Base-by-base conservation (phyloP, 2,888 invertebrate species). In the Cosmopolites sordidus region DNA sequence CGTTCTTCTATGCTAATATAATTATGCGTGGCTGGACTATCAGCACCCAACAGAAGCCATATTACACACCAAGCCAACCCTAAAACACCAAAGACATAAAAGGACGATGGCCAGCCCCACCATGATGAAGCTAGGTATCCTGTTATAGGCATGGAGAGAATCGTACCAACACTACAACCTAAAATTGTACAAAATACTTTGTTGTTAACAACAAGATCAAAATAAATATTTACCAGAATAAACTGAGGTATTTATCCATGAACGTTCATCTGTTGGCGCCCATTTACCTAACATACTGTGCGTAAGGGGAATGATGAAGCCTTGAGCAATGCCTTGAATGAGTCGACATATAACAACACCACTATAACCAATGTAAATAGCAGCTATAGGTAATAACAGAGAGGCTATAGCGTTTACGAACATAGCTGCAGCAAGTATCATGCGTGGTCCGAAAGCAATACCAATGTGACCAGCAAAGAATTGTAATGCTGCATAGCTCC, bases 51-150 rank as follows among this genome's bases (percentile, higher is more conserved):
- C 48, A 83, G 69, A 2, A 79, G 71, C 76, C 83, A 89, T 0
- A 73, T 55, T 0, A 81, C 54, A 0, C 79, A 73, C 86, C 87
- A 89, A 0, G 79, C 16, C 0, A 81, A 67, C 0, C 85, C 84
- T 0, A 82, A 66, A 5, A 75, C 74, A 0, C 89, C 89, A 62
- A 86, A 86, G 1, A 83, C 70, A 66, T 90, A 91, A 72, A 90
- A 90, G 49, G 86, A 83, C 2, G 84, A 80, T 0, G 86, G 84
- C 91, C 91, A 91, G 0, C 90, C 90, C 64, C 81, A 76, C 0
- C 73, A 62, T 0, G 84, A 83, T 0, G 83, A 83, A 0, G 88
- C 78, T 37, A 92, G 75, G 1, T 83, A 75, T 0, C 92, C 92
- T 11, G 88, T 83, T 14, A 83, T 73, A 9, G 86, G 79, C 66